A percentile compares a stretch with the other conserved stretches of the same genome.
phyloP scores from a whole-genome alignment of 2,888 invertebrate species.

The Drosophila bunnanda region DNA sequence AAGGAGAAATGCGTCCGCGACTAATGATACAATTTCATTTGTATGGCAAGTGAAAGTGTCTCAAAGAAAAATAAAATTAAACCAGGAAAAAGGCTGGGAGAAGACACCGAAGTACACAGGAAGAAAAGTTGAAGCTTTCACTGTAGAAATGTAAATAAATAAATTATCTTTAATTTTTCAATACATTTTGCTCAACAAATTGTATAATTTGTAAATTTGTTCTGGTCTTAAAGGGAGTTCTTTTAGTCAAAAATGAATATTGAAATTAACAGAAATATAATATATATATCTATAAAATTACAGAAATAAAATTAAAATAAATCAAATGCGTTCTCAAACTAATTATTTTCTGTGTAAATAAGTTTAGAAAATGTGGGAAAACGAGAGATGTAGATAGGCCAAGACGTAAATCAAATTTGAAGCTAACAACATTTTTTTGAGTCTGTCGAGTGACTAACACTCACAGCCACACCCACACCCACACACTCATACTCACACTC shows the following conservation, averaged over 20 bases:
- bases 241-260: not conserved
- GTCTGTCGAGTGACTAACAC: constrained; percentile 27
- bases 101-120: constrained; percentile 1
- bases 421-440: constrained; percentile 5
- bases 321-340: not conserved
- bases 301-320: not conserved
- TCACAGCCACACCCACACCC: constrained; percentile 1
- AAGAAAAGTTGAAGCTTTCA: no score
- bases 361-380: not conserved
- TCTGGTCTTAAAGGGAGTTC: not conserved
- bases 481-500: constrained; percentile 6
- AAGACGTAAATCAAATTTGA: constrained; percentile 47
- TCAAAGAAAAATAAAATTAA: not conserved
- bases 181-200: no score
- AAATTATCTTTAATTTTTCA: not conserved
- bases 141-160: not conserved
- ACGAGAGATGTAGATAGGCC: constrained; percentile 5
- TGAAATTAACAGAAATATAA: not conserved
- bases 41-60: constrained; percentile 51
- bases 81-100: not conserved
- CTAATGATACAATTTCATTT: constrained; percentile 58
- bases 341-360: not conserved
- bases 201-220: not conserved
- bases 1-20: constrained; percentile 47
- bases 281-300: not conserved